Conservation (phyloP, 2,797 vertebrate species). For the Balearica regulorum region DNA sequence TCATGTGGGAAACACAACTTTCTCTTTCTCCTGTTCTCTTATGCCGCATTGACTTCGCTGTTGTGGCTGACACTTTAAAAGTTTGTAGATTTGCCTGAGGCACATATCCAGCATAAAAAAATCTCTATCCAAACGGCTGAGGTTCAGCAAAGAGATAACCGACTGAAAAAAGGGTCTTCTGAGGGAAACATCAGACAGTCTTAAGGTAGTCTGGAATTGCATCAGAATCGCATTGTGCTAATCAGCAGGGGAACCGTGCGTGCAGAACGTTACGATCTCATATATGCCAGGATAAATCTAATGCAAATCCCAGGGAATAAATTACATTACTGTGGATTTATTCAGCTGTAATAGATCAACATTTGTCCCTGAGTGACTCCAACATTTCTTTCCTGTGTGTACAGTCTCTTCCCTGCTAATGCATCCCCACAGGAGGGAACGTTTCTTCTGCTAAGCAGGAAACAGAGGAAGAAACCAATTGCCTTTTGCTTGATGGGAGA, state of each 20-base stretch:
- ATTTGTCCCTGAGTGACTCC: conserved; percentile 30
- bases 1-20: neutral
- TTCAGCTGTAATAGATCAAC: conserved; percentile 22
- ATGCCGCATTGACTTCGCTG: neutral
- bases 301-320: neutral
- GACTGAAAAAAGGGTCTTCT: neutral
- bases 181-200: neutral
- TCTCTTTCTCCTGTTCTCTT: neutral
- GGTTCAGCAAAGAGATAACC: neutral
- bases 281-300: neutral
- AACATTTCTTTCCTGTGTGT: neutral
- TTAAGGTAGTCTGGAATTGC: neutral
- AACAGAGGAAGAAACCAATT: neutral
- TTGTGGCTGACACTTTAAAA: conserved; percentile 50
- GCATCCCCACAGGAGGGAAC: neutral
- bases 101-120: conserved; percentile 1
- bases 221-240: neutral
- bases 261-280: neutral
- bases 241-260: neutral
- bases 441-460: neutral
- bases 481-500: conserved; percentile 2
- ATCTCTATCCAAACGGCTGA: neutral
- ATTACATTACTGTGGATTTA: conserved; percentile 16
- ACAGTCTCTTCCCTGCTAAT: neutral
- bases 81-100: conserved; percentile 57